These are phyloP conservation scores for Tupiocoris notatus DNA, from an alignment of 2,888 invertebrate species.

Conservation along the genomic window DNA sequence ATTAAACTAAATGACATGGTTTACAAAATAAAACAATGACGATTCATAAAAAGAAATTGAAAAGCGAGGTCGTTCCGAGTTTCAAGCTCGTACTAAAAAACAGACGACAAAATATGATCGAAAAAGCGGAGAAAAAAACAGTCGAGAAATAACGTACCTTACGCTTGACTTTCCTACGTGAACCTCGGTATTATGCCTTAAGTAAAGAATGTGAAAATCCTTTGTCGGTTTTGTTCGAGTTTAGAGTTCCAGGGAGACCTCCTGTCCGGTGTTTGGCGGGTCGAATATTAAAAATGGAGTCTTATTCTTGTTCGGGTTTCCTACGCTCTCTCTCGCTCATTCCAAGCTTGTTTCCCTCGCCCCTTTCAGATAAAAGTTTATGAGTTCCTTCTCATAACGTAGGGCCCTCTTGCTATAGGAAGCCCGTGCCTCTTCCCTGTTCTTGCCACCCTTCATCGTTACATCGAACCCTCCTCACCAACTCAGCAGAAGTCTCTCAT, in stretches of 20 bases:
- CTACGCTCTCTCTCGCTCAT: not conserved
- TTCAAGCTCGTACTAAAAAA: too few species aligned
- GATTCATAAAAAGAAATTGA: too few species aligned
- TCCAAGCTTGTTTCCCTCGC: not conserved
- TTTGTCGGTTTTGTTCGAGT: not conserved
- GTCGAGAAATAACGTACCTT: too few species aligned
- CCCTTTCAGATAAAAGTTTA: slow-evolving; percentile 17
- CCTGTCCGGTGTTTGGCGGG: not conserved
- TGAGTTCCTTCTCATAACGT: slow-evolving; percentile 18
- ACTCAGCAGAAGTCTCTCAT: slow-evolving; percentile 27
- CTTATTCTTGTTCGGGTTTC: not conserved
- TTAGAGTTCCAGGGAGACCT: not conserved
- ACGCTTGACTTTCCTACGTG: too few species aligned
- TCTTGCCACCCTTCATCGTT: too few species aligned
- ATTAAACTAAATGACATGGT: too few species aligned
- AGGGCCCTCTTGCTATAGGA: not conserved
- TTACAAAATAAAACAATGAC: too few species aligned
- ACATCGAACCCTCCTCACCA: slow-evolving; percentile 15
- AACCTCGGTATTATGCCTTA: too few species aligned
- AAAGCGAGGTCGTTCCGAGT: too few species aligned
- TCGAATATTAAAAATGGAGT: not conserved
- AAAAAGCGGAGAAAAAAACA: too few species aligned
- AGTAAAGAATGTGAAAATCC: not conserved
- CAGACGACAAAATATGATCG: too few species aligned
- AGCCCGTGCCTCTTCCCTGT: not conserved